phyloP scores from a whole-genome alignment of 1,140 invertebrate genomes.

The Chlorops oryzae region DNA sequence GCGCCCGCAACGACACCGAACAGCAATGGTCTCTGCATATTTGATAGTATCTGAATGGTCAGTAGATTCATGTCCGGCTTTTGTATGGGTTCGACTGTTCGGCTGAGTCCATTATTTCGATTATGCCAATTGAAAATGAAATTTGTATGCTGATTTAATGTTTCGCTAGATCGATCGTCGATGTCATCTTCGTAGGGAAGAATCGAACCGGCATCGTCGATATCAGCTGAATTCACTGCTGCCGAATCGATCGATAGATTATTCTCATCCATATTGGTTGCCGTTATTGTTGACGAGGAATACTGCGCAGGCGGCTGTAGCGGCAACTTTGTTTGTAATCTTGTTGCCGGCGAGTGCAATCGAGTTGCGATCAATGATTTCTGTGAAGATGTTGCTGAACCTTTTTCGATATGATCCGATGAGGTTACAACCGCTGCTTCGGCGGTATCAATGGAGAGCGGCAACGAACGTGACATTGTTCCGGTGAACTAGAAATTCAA shows the following conservation, averaged over 20 bases:
- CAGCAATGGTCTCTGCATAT: constrained; percentile 17
- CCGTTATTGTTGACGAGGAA: not conserved
- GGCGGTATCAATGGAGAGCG: constrained; percentile 36
- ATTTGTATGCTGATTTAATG: constrained; percentile 13
- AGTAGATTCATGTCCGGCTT: constrained; percentile 37
- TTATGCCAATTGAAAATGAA: constrained; percentile 20
- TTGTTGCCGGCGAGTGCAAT: not conserved
- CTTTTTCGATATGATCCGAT: not conserved
- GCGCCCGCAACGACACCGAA: constrained; percentile 12
- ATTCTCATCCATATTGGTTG: not conserved
- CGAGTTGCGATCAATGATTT: not conserved
- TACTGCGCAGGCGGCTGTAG: not conserved
- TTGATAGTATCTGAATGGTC: constrained; percentile 1
- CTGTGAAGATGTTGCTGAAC: not conserved
- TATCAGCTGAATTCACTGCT: not conserved
- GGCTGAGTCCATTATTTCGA: constrained; percentile 9
- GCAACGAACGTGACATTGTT: constrained; percentile 38
- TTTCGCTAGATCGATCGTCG: constrained; percentile 11
- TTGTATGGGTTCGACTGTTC: constrained; percentile 40
- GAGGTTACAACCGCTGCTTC: constrained; percentile 14
- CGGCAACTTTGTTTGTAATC: constrained; percentile 4
- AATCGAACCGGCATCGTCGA: not conserved
- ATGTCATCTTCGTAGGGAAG: constrained; percentile 11
- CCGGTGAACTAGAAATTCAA: constrained; percentile 31
- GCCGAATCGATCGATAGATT: not conserved